Conservation (phyloP, 2,113 vertebrate genomes). For the Oxygymnocypris stewartii region DNA sequence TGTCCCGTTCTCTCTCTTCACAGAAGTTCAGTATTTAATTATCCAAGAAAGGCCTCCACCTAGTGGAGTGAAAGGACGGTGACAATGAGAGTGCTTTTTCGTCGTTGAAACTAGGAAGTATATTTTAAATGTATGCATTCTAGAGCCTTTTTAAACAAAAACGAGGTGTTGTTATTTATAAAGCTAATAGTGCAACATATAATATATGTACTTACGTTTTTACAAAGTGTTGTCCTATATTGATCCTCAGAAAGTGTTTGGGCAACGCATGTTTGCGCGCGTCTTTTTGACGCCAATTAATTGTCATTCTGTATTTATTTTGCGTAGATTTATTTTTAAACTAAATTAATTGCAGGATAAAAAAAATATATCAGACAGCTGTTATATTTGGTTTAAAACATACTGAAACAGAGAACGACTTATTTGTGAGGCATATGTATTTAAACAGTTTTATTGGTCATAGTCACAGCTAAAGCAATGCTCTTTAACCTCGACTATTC, state of each 20-base stretch:
- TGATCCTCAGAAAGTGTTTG: not conserved
- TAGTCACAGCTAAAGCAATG: not conserved
- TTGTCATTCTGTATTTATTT: not conserved
- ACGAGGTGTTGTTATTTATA: not conserved
- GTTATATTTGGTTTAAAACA: not conserved
- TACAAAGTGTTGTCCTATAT: too few relatives aligned
- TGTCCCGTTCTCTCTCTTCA: not conserved
- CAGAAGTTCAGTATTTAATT: not conserved
- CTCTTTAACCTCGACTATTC: not conserved
- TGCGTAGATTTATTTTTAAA: not conserved
- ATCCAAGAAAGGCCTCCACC: constrained; percentile 22
- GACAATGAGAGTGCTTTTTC: not conserved
- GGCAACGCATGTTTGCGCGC: not conserved
- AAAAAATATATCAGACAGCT: not conserved
- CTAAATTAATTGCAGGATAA: too few relatives aligned
- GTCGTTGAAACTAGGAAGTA: not conserved
- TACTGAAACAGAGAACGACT: not conserved
- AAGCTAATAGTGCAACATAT: not conserved
- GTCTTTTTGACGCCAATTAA: not conserved
- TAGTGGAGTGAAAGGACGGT: constrained; percentile 21
- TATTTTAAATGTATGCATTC: not conserved
- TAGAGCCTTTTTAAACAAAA: not conserved
- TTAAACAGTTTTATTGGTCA: too few relatives aligned
- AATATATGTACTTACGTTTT: not conserved
- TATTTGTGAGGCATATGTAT: not conserved